Conservation (phyloP, 1,140 invertebrate species). For the Papilio xuthus region DNA sequence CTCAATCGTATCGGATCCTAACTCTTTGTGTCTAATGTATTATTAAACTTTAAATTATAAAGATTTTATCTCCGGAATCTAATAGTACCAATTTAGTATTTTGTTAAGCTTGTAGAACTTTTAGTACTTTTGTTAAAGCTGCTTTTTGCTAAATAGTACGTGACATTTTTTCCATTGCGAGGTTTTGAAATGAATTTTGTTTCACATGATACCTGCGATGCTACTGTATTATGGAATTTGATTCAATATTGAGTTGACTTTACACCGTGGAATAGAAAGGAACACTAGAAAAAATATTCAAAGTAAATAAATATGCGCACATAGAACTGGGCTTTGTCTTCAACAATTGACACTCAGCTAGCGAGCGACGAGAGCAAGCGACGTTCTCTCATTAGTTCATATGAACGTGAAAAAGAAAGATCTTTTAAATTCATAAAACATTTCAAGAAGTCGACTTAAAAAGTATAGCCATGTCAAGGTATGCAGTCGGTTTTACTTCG, state of each 20-base stretch:
- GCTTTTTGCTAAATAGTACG: no score
- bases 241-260: background rate
- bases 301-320: constrained; percentile 2
- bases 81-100: no score
- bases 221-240: background rate
- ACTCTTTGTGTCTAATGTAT: no score
- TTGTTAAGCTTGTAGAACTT: no score
- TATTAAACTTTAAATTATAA: no score
- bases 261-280: background rate
- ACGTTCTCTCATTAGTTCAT: constrained; percentile 29
- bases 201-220: background rate
- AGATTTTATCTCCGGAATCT: no score
- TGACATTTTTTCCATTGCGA: no score
- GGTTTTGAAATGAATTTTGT: background rate
- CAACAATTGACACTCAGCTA: constrained; percentile 25
- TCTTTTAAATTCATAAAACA: constrained; percentile 27
- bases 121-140: no score
- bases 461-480: background rate
- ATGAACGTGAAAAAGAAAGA: constrained; percentile 27
- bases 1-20: no score
- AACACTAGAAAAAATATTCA: background rate
- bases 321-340: constrained; percentile 10
- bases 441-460: constrained; percentile 17
- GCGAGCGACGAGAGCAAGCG: background rate
- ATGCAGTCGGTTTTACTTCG: background rate